Evolutionary conservation across 1,140 invertebrate genomes (phyloP).

Genomic region (Sitobion miscanthi): DNA sequence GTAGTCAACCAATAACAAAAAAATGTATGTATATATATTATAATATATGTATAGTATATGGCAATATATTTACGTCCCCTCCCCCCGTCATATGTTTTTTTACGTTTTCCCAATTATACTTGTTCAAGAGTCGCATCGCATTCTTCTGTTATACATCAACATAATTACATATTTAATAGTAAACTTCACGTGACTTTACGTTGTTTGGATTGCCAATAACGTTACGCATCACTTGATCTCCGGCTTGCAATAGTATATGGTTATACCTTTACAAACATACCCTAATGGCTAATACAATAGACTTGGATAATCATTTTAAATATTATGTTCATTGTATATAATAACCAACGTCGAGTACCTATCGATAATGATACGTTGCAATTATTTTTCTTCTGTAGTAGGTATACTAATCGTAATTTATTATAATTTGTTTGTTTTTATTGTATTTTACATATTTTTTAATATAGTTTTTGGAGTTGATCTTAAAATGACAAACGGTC

Average conservation of each 20-base stretch:
- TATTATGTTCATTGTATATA: background rate
- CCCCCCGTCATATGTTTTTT: background rate
- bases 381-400: background rate
- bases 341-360: background rate
- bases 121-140: background rate
- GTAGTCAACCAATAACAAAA: too few relatives aligned
- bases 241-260: background rate
- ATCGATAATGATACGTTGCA: background rate
- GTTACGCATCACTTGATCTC: background rate
- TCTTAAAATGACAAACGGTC: background rate
- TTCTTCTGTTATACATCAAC: background rate
- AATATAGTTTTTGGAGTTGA: background rate
- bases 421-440: background rate
- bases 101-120: background rate
- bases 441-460: background rate
- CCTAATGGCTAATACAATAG: background rate
- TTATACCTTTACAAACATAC: background rate
- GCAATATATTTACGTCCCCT: background rate
- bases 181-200: background rate
- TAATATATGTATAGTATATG: too few relatives aligned
- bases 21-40: too few relatives aligned
- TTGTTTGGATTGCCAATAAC: too few relatives aligned
- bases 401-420: background rate
- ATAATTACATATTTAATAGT: background rate
- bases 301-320: background rate